A percentile compares a stretch with the other conserved stretches of the same genome.
phyloP scores from a whole-genome alignment of 64 coral and sea anemone species.

The Hydrozoanthus tunicans region DNA sequence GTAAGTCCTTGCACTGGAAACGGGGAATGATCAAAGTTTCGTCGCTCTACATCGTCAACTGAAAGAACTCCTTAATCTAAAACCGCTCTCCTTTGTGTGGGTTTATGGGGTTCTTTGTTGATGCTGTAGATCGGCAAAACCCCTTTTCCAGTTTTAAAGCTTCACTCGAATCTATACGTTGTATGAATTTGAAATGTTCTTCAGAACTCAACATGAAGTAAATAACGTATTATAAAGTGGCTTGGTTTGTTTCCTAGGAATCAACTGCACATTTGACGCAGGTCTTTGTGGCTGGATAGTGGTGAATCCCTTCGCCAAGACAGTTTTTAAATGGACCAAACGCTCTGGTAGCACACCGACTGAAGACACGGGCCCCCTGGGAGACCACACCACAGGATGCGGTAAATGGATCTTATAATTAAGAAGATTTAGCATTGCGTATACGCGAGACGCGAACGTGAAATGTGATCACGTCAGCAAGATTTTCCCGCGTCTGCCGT shows the following conservation, averaged over 20 bases:
- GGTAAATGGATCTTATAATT: not conserved
- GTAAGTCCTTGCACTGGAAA: too few species aligned
- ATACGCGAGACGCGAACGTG: too few species aligned
- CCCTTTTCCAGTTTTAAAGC: too few species aligned
- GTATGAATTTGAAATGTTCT: not conserved
- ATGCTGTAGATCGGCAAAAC: too few species aligned
- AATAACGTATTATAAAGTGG: not conserved
- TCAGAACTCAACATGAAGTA: not conserved
- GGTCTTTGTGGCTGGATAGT: constrained; percentile 41
- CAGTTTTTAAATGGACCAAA: constrained; percentile 28
- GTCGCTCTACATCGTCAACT: too few species aligned
- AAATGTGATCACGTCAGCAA: too few species aligned
- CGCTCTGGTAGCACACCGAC: constrained; percentile 24
- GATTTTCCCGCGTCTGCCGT: too few species aligned
- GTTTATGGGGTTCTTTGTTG: too few species aligned
- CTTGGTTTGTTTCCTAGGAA: not conserved
- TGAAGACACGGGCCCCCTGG: not conserved
- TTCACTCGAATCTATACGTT: not conserved
- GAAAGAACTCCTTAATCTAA: too few species aligned
- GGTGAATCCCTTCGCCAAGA: not conserved
- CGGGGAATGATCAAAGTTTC: too few species aligned
- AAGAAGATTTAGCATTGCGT: too few species aligned
- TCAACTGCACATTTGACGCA: constrained; percentile 52
- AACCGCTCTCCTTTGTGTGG: too few species aligned
- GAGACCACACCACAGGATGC: constrained; percentile 44